Base-by-base conservation (phyloP, 30 jellyfish, hydroid and myxozoan genomes). In the Cassiopea xamachana region DNA sequence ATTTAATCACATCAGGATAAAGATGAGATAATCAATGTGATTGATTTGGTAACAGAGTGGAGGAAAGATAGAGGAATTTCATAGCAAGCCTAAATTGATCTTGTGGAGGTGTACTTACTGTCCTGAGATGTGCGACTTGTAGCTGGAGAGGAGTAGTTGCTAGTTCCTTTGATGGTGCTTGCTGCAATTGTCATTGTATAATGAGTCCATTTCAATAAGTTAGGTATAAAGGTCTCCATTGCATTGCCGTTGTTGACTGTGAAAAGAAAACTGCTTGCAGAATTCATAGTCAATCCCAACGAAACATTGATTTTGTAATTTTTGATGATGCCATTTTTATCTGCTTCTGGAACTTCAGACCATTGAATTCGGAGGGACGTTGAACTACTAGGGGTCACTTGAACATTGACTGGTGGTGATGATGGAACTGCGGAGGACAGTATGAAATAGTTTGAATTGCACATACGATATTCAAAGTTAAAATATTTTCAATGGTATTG, bases 151-250 rank as follows among this genome's bases (percentile, higher is more conserved):
- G 95, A 88, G 55, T 48, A 88, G n/a, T 62, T 55, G 27, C 95
- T 77, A 6, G 88, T 79, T 59, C 95, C 95, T 64, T 78, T 88
- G 80, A 70, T 49, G 6, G 95, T 88, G 64, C 86, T 79, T 12
- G 95, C 95, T 51, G 95, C 95, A 49, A 88, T 73, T 73, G 49
- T 73, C 71, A 73, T 69, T 13, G 95, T 88, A 81, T 88, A 88
- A 67, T n/a, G 44, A 1, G 95, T 64, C 95, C 95, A 88, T 50
- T 78, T 78, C 17, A 39, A 2, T 2, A 88, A 73, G 80, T 81
- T 50, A 1, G 59, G 12, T 7, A 88, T 55, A 27, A 70, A 60
- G n/a, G 39, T 19, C 2, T 27, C 48, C 17, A 44, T 47, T 19
- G 51, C 50, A 10, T 15, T 6, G 16, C 86, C 95, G 51, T 45